Conservation (phyloP, 2,888 invertebrate species). For the Miltochrista miniata region DNA sequence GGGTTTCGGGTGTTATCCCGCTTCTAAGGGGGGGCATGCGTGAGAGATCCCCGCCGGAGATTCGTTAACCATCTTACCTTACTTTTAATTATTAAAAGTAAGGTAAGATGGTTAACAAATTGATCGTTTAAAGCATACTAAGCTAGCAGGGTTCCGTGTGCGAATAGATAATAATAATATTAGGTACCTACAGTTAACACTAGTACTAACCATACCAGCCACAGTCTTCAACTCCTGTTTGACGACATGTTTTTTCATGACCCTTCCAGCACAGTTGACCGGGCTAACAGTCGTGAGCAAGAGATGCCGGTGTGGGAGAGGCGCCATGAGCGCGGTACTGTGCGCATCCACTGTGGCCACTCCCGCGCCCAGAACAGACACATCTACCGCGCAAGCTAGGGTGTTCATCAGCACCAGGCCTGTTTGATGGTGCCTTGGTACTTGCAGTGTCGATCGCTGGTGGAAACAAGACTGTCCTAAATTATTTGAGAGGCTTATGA, state of each 20-base stretch:
- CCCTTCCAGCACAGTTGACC: slow-evolving; percentile 60
- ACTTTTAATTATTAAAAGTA: too few species aligned
- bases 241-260: slow-evolving; percentile 51
- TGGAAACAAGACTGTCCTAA: background rate
- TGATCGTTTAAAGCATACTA: too few species aligned
- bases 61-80: too few species aligned
- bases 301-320: slow-evolving; percentile 55
- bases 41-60: too few species aligned
- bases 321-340: slow-evolving; percentile 69
- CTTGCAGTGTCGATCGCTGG: slow-evolving; percentile 73
- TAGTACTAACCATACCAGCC: slow-evolving; percentile 56
- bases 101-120: too few species aligned
- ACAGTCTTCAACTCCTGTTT: slow-evolving; percentile 55
- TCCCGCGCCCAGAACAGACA: slow-evolving; percentile 59
- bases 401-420: slow-evolving; percentile 86
- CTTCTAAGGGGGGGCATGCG: too few species aligned
- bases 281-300: slow-evolving; percentile 50
- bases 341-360: slow-evolving; percentile 58
- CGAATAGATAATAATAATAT: too few species aligned
- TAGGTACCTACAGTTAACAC: too few species aligned
- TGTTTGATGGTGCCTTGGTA: slow-evolving; percentile 66
- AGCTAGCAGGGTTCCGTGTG: too few species aligned
- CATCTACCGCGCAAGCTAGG: slow-evolving; percentile 81
- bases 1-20: too few species aligned
- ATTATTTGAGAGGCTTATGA: too few species aligned